These are phyloP conservation scores for Xerus rutilus DNA, from an alignment of 2,797 vertebrate species.

Conservation along the genomic window DNA sequence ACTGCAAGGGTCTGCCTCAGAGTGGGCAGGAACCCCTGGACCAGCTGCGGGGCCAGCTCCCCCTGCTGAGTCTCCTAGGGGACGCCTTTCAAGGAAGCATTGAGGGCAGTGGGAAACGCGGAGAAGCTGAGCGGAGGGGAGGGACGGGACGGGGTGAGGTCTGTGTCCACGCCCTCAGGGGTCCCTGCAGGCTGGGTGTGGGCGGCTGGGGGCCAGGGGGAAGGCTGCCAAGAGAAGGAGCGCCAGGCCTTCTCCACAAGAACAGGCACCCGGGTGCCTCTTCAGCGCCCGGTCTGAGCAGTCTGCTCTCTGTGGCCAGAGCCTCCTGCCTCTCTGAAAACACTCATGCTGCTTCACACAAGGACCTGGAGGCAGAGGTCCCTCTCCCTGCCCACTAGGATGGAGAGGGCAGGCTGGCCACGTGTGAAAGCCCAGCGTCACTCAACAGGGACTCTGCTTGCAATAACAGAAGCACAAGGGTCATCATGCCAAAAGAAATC, in stretches of 20 bases:
- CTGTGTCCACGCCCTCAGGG: accelerated
- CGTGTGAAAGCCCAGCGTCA: no score
- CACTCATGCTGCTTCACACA: accelerated
- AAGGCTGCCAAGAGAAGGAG: neutral
- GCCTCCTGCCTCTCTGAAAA: neutral
- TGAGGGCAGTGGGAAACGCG: accelerated
- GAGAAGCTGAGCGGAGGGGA: accelerated
- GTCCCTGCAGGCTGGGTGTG: neutral
- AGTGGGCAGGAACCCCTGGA: neutral
- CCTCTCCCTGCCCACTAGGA: neutral
- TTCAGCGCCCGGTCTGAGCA: accelerated
- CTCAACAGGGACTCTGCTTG: neutral
- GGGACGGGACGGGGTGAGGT: accelerated
- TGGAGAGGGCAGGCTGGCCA: accelerated
- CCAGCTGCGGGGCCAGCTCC: neutral
- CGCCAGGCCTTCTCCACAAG: accelerated
- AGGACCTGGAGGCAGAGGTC: accelerated
- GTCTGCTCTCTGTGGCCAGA: neutral
- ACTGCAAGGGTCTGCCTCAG: accelerated
- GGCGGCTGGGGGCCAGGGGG: accelerated
- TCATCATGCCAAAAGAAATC: neutral
- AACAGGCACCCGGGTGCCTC: accelerated
- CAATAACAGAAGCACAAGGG: neutral
- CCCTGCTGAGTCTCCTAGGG: neutral
- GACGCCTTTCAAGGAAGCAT: neutral